These are phyloP conservation scores for Dallia pectoralis DNA, from an alignment of 2,797 vertebrate genomes.

Conservation along the genomic window DNA sequence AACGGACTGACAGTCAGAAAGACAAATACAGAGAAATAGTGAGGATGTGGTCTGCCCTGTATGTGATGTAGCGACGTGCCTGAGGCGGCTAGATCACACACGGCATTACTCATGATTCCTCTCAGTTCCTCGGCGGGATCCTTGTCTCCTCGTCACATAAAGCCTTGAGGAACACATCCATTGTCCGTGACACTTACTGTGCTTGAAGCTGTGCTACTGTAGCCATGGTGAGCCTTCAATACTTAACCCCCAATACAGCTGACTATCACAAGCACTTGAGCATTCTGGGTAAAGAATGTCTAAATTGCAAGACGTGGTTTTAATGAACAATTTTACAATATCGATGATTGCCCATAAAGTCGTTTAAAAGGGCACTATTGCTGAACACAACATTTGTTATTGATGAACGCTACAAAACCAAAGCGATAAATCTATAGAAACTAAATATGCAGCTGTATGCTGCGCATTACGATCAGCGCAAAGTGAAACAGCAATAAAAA, in stretches of 20 bases:
- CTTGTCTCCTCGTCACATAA: not conserved
- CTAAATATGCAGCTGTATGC: not conserved
- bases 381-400: not conserved
- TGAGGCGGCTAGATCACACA: constrained; percentile 52
- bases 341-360: not conserved
- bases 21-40: constrained; percentile 35
- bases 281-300: not conserved
- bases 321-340: not conserved
- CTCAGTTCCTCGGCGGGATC: constrained; percentile 1
- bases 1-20: not conserved
- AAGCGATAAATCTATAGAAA: not conserved
- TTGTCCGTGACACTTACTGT: not conserved
- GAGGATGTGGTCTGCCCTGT: constrained; percentile 48
- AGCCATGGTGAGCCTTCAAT: not conserved
- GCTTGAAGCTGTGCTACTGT: not conserved
- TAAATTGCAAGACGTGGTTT: not conserved
- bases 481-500: not conserved
- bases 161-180: constrained; percentile 4
- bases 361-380: not conserved
- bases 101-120: constrained; percentile 60
- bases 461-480: not conserved
- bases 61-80: constrained; percentile 58
- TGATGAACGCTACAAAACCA: not conserved
- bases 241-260: not conserved
- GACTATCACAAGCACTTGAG: not conserved